These are phyloP conservation scores for Falco punctatus DNA, from an alignment of 2,113 vertebrate species.

Conservation along the genomic window DNA sequence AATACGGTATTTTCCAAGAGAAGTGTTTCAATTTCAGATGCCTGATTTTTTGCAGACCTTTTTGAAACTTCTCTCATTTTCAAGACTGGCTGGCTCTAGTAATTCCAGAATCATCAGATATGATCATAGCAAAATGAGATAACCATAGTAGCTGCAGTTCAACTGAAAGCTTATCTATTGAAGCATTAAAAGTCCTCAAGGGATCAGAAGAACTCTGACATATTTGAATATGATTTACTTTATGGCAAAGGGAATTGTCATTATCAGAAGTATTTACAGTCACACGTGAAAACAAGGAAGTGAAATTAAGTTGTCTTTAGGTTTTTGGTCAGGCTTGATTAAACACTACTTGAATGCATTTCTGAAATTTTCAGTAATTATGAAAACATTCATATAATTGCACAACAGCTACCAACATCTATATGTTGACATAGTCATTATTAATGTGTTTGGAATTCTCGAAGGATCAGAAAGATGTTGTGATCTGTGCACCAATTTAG, in stretches of 20 bases:
- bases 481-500: neutral
- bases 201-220: neutral
- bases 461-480: neutral
- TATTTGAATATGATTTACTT: neutral
- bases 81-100: neutral
- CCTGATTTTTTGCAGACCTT: neutral
- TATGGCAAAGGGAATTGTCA: neutral
- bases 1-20: neutral
- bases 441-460: neutral
- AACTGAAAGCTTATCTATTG: neutral
- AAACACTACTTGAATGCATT: neutral
- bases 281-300: neutral
- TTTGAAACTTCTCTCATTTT: neutral
- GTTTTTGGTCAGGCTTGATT: neutral
- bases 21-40: neutral
- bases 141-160: neutral
- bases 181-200: neutral
- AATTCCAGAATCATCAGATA: neutral
- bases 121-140: neutral
- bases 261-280: neutral
- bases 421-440: neutral
- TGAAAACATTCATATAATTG: neutral
- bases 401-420: neutral
- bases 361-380: neutral
- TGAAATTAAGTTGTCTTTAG: neutral